These are phyloP conservation scores for Cyrtodaria siliqua DNA, from an alignment of 2,888 invertebrate species.

Conservation along the genomic window DNA sequence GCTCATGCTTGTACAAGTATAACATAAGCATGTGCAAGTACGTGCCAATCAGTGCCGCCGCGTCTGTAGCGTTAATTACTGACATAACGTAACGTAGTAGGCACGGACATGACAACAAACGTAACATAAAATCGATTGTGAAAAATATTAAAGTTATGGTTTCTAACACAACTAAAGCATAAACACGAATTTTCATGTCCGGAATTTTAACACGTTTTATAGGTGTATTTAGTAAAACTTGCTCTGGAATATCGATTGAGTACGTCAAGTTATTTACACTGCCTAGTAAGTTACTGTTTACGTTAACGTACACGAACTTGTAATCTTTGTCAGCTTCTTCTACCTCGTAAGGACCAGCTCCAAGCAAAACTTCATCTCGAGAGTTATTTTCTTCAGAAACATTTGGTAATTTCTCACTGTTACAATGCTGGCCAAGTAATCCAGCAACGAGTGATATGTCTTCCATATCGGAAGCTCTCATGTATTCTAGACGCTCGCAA, in stretches of 20 bases:
- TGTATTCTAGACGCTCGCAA: conserved; percentile 55
- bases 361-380: too few relatives aligned
- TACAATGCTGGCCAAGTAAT: not conserved
- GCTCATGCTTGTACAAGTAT: conserved; percentile 26
- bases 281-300: too few relatives aligned
- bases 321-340: too few relatives aligned
- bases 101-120: conserved; percentile 38
- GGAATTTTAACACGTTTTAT: conserved; percentile 30
- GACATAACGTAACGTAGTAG: conserved; percentile 39
- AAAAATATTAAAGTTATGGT: conserved; percentile 36
- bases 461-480: conserved; percentile 42
- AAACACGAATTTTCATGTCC: conserved; percentile 36
- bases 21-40: conserved; percentile 30
- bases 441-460: conserved; percentile 14
- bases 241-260: too few relatives aligned
- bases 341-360: too few relatives aligned
- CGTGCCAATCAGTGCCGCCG: conserved; percentile 38
- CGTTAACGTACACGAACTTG: too few relatives aligned
- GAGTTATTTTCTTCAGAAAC: too few relatives aligned
- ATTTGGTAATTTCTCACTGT: too few relatives aligned
- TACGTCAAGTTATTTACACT: too few relatives aligned
- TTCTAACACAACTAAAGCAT: conserved; percentile 29
- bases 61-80: conserved; percentile 45
- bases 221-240: not conserved
- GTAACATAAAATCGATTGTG: conserved; percentile 34